A percentile compares a stretch with the other conserved stretches of the same genome.
These are phyloP conservation scores for Scophthalmus maximus DNA, from an alignment of 2,113 vertebrate genomes.

Conservation along the genomic window DNA sequence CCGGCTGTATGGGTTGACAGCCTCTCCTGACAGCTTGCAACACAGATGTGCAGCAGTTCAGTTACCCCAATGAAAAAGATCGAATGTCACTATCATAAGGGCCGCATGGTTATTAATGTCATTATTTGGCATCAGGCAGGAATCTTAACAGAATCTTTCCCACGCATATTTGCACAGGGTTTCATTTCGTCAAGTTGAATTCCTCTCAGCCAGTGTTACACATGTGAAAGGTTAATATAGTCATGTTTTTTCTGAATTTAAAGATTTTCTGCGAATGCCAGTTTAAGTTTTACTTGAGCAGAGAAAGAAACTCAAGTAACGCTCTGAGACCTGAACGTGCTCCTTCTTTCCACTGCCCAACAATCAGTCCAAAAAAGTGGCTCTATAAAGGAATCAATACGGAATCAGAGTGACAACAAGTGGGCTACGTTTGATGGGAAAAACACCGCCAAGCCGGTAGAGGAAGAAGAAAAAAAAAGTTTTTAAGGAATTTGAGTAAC, in stretches of 20 bases:
- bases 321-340: neutral
- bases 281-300: neutral
- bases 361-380: neutral
- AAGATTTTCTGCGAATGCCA: too few relatives aligned
- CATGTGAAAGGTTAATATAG: too few relatives aligned
- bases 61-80: neutral
- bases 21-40: neutral
- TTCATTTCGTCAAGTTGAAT: neutral
- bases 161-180: neutral
- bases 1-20: neutral
- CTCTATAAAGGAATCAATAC: slow-evolving; percentile 4
- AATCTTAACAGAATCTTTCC: neutral
- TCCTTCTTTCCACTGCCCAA: neutral
- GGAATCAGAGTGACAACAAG: neutral
- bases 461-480: neutral
- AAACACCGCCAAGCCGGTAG: neutral
- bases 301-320: neutral
- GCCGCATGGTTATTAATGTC: too few relatives aligned
- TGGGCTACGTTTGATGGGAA: neutral
- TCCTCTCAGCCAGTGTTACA: neutral
- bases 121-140: too few relatives aligned
- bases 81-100: neutral
- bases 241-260: too few relatives aligned
- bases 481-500: neutral
- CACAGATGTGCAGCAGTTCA: neutral